A percentile compares a stretch with the other conserved stretches of the same genome.
These are phyloP conservation scores for Cotesia congregata DNA, from an alignment of 2,888 invertebrate species.

Conservation along the genomic window DNA sequence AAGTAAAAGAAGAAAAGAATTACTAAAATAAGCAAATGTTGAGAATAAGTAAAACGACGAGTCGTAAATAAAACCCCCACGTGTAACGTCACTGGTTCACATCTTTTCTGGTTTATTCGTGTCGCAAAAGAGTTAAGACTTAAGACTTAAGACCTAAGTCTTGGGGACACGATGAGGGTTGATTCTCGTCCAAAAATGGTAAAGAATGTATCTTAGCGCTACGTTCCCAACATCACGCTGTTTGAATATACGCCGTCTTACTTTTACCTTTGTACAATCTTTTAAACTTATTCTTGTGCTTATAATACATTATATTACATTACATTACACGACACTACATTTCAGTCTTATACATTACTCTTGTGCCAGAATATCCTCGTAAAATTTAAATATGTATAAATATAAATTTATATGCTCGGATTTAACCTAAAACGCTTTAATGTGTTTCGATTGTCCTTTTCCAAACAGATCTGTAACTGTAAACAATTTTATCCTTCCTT, in stretches of 20 bases:
- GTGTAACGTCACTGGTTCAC: not conserved
- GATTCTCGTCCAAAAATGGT: slow-evolving; percentile 61
- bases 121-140: slow-evolving; percentile 56
- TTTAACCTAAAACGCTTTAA: not conserved
- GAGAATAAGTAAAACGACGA: slow-evolving; percentile 19
- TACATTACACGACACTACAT: not conserved
- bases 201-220: slow-evolving; percentile 62
- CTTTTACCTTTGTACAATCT: not conserved
- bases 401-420: not conserved
- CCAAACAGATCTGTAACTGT: no score
- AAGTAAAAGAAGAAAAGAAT: not conserved
- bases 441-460: not conserved
- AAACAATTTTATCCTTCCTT: no score
- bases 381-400: slow-evolving; percentile 6
- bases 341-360: slow-evolving; percentile 9
- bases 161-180: slow-evolving; percentile 42
- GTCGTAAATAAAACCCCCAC: slow-evolving; percentile 13
- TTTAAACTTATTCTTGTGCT: not conserved
- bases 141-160: slow-evolving; percentile 54
- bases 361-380: not conserved
- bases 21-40: not conserved
- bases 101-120: slow-evolving; percentile 12
- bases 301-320: not conserved
- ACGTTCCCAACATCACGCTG: slow-evolving; percentile 44
- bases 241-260: slow-evolving; percentile 1